Percentiles rank a stretch among this genome's conserved stretches.
phyloP scores from a whole-genome alignment of 2,113 vertebrate species.

The Sarotherodon lohbergeri region DNA sequence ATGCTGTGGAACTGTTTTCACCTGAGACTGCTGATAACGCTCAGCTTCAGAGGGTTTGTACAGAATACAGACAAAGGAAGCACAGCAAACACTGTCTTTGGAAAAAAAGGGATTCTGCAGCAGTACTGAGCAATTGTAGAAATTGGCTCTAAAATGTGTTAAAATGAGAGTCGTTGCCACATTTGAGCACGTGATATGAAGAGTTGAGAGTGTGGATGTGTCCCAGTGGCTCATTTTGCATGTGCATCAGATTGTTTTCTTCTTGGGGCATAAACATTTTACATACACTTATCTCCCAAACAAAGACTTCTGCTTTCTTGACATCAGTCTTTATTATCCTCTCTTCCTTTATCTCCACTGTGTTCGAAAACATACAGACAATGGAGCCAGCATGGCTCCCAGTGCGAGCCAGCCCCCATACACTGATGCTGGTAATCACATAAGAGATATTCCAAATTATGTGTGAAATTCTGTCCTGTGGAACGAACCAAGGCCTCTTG shows the following conservation, averaged over 20 bases:
- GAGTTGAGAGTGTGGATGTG: background rate
- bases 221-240: background rate
- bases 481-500: background rate
- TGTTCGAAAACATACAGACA: slow-evolving; percentile 15
- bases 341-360: slow-evolving; percentile 5
- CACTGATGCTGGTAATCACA: slow-evolving; percentile 15
- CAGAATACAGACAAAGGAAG: background rate
- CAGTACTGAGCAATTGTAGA: background rate
- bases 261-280: background rate
- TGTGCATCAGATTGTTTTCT: background rate
- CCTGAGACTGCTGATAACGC: accelerated
- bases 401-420: background rate
- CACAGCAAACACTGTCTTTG: background rate
- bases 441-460: background rate
- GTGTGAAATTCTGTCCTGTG: background rate
- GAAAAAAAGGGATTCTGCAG: background rate
- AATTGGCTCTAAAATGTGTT: background rate
- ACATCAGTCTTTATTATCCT: slow-evolving; percentile 10
- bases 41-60: background rate
- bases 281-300: background rate
- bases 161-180: background rate
- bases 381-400: background rate
- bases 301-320: background rate
- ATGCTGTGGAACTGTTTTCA: background rate
- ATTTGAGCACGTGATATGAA: background rate